Evolutionary conservation across 2,888 invertebrate species (phyloP), one percentile per base, ranked within the genome.

Genomic region (Spatulosminthurus flaviceps): DNA sequence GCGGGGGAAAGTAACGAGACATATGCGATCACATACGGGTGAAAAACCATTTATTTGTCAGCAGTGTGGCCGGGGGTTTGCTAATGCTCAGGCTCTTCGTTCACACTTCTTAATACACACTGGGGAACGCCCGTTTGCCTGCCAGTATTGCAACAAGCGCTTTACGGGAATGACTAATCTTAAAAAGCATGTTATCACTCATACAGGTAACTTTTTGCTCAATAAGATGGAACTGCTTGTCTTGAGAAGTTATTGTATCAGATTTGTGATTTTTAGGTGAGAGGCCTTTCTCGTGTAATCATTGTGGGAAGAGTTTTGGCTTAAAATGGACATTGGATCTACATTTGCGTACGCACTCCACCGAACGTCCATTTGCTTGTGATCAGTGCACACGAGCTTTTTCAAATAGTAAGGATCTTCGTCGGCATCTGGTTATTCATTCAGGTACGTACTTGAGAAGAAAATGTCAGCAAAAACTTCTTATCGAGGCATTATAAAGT

Each of bases 361-460:
- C 88, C 81, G 88, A 89, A 4, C 89, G 90, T 61, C 89, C 89
- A 0, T 90, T 91, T 87, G 88, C 89, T 84, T 94, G 94, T 86
- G 88, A 90, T 84, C 89, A 90, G 79, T 94, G 94, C 84, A 88
- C 89, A 22, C 92, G 92, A 86, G 88, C 90, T 24, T 94, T 93
- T 88, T 90, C 90, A 82, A 91, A 92, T 86, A 88, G 89, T 72
- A 92, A 92, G 86, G 92, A 93, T 86, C 89, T 93, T 86, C 89
- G 91, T 70, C 88, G 94, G 0, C 94, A 94, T 86, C 88, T 90
- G 64, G 90, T 91, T 73, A 91, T 91, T 67, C 94, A 94, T 87
- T 89, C 90, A 64, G 92, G 93, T 93, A 88, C 1, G 4, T 51
- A 19, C 5, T 51, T 51, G 51, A 1, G n/a, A 7, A 9, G 41